A percentile compares a stretch with the other conserved stretches of the same genome.
These are phyloP conservation scores for Netelia fuscicornis DNA, from an alignment of 2,888 invertebrate species.

Conservation along the genomic window DNA sequence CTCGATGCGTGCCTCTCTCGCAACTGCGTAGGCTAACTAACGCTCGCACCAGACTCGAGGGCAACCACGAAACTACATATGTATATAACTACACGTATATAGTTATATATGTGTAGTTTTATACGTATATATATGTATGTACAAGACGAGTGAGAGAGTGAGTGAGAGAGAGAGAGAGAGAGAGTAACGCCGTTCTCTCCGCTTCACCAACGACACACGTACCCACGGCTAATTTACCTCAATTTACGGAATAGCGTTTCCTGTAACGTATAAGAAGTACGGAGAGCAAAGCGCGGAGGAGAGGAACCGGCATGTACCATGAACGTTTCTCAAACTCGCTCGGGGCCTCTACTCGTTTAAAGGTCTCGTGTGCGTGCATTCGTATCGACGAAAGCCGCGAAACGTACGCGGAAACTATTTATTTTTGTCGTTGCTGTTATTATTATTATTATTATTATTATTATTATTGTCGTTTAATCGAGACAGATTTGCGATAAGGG, in stretches of 20 bases:
- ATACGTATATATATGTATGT: not conserved
- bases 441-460: not conserved
- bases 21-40: conserved; percentile 81
- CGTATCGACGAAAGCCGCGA: not conserved
- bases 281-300: conserved; percentile 32
- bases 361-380: conserved; percentile 21
- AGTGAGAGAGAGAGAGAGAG: not conserved
- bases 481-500: no score
- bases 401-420: not conserved
- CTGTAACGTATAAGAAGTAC: conserved; percentile 68
- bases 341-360: conserved; percentile 20
- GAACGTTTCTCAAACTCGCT: not conserved
- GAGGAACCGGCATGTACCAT: conserved; percentile 34
- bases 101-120: not conserved
- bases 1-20: conserved; percentile 63
- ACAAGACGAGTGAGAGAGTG: not conserved
- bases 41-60: conserved; percentile 65
- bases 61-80: conserved; percentile 42
- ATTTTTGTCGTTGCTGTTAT: not conserved
- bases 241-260: conserved; percentile 83
- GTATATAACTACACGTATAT: not conserved
- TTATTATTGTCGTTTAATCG: not conserved
- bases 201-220: conserved; percentile 57
- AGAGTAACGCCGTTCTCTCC: conserved; percentile 36
- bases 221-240: conserved; percentile 78